Evolutionary conservation across 2,888 invertebrate species (phyloP), one percentile per base, ranked within the genome.

Genomic region (Cataglyphis altisquamis): DNA sequence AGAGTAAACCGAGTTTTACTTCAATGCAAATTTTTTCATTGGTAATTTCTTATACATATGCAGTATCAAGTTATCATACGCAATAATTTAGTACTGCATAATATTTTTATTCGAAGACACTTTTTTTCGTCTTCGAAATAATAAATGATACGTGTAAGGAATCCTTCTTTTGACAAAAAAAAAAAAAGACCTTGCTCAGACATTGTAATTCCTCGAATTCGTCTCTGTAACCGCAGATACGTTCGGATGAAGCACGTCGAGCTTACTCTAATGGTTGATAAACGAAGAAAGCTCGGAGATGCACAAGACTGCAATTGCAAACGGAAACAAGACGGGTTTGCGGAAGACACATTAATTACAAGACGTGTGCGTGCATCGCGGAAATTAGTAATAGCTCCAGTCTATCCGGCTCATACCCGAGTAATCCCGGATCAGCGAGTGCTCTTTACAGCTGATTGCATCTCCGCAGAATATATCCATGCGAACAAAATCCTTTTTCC

Each of bases 311-410:
- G 74, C 82, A 75, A 75, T 70, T 57, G 70, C 64, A 52, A 52
- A n/a, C 52, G 75, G 84, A 82, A 84, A 82, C 82, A 55, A 62
- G 39, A n/a, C 55, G 75, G 48, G 0, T 48, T 64, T 60, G 70
- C 36, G 84, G 57, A 66, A 77, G 75, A 75, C 57, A 75, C 82
- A 77, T 82, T 84, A 84, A 84, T 84, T 84, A 70, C 64, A 70
- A 48, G 63, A 66, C 48, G 18, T 21, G 68, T 70, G 84, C 64
- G 70, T 66, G 82, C 70, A 85, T 83, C 85, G 84, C 87, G 89
- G 90, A 92, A 90, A 90, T 88, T 90, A 90, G 89, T 89, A 92
- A 91, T 90, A 90, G 89, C 91, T 48, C n/a, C 45, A n/a, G 89
- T 29, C 48, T 89, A 90, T 85, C 83, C 45, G 75, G 75, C 83